Conservation (phyloP, 1,140 invertebrate genomes). For the Meloidogyne chitwoodi region DNA sequence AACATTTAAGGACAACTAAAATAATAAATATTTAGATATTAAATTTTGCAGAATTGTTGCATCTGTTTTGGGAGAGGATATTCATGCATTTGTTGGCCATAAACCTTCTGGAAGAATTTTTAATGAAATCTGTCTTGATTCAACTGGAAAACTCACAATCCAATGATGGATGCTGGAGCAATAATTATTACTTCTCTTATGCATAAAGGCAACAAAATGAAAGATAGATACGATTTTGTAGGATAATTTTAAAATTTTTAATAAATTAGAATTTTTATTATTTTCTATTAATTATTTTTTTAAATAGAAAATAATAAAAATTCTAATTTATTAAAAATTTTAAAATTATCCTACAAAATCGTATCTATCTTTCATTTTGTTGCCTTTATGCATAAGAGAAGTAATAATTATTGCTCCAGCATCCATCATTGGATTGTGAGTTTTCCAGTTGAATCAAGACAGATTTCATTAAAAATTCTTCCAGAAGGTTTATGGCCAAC, state of each 20-base stretch:
- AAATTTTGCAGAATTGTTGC: conserved; percentile 92
- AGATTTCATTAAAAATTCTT: conserved; percentile 88
- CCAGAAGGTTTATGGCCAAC: conserved; percentile 90
- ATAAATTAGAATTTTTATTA: too few relatives aligned
- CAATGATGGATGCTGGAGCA: conserved; percentile 95
- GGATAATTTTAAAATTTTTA: not conserved
- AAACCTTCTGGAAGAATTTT: conserved; percentile 89
- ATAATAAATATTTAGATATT: too few relatives aligned
- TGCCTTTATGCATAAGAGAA: conserved; percentile 71
- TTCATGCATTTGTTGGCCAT: conserved; percentile 89
- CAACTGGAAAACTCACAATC: conserved; percentile 80
- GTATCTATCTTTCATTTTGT: conserved; percentile 53
- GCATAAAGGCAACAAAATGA: conserved; percentile 63
- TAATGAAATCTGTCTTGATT: conserved; percentile 88
- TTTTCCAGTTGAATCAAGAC: conserved; percentile 83
- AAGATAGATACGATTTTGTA: conserved; percentile 57
- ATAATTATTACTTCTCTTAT: conserved; percentile 84
- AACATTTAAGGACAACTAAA: too few relatives aligned
- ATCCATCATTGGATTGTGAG: conserved; percentile 91
- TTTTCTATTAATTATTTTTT: too few relatives aligned
- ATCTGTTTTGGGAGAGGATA: conserved; percentile 81
- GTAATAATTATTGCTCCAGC: conserved; percentile 89
- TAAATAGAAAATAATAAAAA: too few relatives aligned
- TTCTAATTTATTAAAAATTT: too few relatives aligned
- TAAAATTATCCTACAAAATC: conserved; percentile 41